Evolutionary conservation across 2,888 invertebrate species (phyloP), one percentile per base, ranked within the genome.

Genomic region (Fragum whitleyi): DNA sequence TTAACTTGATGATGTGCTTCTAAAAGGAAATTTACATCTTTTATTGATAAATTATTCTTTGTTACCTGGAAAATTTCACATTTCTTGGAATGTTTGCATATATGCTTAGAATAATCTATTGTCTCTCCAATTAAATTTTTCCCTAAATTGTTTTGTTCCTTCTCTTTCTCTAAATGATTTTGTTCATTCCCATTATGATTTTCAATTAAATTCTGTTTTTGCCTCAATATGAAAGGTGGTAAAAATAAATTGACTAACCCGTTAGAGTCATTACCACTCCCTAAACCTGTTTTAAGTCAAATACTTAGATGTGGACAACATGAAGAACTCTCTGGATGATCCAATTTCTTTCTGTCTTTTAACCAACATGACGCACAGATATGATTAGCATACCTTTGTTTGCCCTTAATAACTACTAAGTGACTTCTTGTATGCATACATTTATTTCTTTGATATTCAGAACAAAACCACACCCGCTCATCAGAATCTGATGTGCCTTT

Each of bases 351-450:
- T 26, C 51, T 76, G 26, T 76, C 76, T 26, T 59, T 69, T 1
- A 59, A 5, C 76, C 76, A 76, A 36, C 76, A 69, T n/a, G 76
- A 29, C 1, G 76, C 76, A 53, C 62, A 76, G 19, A 76, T 70
- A 53, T 76, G 70, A 19, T 62, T 28, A 2, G 76, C 76, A 0
- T 51, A 19, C 26, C 70, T 51, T 36, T 70, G 39, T 39, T 53
- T 76, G 7, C 62, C 76, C 42, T 62, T 62, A 2, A 70, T 51
- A 0, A 76, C 76, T n/a, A n/a, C 1, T n/a, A 53, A 47, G 14
- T 76, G 70, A 39, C 26, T 61, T 11, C 6, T 2, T 61, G 28
- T 32, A 28, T 61, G 61, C 1, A n/a, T 7, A 29, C 61, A 61
- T 61, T 61, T 29, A 61, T 29, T 28, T 16, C 61, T 61, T 16